These are phyloP conservation scores for Hexactinellida sp. DNA, from an alignment of 37 sponge, comb jelly and placozoan genomes.

Conservation along the genomic window DNA sequence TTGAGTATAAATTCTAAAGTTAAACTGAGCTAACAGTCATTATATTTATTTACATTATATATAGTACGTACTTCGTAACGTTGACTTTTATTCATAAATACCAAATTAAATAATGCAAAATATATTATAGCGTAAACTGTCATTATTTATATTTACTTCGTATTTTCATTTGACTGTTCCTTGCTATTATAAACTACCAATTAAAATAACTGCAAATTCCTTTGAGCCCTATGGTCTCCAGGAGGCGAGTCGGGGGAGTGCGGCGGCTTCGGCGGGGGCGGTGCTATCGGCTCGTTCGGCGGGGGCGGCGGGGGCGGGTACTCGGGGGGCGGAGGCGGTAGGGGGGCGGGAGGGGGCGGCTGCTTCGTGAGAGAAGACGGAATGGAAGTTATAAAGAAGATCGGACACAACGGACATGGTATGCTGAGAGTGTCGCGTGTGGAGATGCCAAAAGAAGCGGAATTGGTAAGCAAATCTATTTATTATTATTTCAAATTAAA, in stretches of 20 bases:
- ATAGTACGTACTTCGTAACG: too few species aligned
- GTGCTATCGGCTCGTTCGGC: slow-evolving; percentile 53
- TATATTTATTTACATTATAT: too few species aligned
- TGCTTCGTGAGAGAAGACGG: slow-evolving; percentile 35
- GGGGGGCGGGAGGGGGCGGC: slow-evolving; percentile 56
- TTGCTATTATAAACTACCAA: too few species aligned
- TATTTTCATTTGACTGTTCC: too few species aligned
- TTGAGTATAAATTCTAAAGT: too few species aligned
- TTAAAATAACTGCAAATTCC: too few species aligned
- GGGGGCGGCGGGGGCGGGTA: slow-evolving; percentile 60
- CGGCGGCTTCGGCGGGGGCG: slow-evolving; percentile 69
- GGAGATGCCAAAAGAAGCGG: not conserved
- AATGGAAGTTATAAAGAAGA: slow-evolving; percentile 20
- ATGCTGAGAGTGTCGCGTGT: slow-evolving; percentile 24
- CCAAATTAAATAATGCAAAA: too few species aligned
- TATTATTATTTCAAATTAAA: not conserved
- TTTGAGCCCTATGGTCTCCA: not conserved
- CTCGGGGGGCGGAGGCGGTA: slow-evolving; percentile 49
- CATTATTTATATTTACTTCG: too few species aligned
- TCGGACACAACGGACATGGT: slow-evolving; percentile 34
- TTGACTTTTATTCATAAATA: too few species aligned
- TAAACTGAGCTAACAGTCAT: too few species aligned
- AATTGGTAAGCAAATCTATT: not conserved
- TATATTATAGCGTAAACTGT: too few species aligned
- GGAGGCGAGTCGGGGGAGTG: slow-evolving; percentile 15